Evolutionary conservation across 2,113 vertebrate species (phyloP).

Genomic region (Jacana jacana): DNA sequence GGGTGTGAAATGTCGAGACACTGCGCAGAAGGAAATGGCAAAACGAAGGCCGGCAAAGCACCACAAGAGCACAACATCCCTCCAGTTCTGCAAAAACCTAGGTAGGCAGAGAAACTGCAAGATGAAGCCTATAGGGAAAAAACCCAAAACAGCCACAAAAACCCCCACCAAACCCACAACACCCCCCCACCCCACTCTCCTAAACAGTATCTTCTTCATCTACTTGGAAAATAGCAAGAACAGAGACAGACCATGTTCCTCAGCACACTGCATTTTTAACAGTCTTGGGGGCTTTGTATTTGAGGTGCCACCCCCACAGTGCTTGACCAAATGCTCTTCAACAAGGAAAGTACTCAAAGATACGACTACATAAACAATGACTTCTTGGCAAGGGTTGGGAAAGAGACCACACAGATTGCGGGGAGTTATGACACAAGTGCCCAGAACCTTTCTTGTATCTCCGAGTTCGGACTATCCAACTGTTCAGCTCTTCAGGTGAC

Average conservation of each 20-base stretch:
- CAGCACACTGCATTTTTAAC: background rate
- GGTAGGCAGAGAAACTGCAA: background rate
- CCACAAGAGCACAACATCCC: background rate
- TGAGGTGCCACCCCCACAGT: background rate
- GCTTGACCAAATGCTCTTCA: background rate
- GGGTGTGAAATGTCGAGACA: background rate
- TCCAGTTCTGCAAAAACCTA: background rate
- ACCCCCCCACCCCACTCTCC: background rate
- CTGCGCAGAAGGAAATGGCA: background rate
- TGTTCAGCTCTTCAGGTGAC: background rate
- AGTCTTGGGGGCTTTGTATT: background rate
- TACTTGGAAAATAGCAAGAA: background rate
- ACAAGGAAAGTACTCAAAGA: background rate
- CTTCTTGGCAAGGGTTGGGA: background rate
- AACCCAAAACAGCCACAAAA: background rate
- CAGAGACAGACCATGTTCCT: background rate
- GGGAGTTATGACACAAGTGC: background rate
- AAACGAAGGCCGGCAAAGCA: background rate
- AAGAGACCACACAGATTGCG: background rate
- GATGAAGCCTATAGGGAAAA: background rate
- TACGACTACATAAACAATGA: background rate
- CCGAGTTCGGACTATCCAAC: background rate
- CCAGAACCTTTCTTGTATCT: background rate
- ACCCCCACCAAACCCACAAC: no score
- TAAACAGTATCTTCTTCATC: background rate